Conservation (phyloP, 1,140 invertebrate species). For the Zaprionus inermis region DNA sequence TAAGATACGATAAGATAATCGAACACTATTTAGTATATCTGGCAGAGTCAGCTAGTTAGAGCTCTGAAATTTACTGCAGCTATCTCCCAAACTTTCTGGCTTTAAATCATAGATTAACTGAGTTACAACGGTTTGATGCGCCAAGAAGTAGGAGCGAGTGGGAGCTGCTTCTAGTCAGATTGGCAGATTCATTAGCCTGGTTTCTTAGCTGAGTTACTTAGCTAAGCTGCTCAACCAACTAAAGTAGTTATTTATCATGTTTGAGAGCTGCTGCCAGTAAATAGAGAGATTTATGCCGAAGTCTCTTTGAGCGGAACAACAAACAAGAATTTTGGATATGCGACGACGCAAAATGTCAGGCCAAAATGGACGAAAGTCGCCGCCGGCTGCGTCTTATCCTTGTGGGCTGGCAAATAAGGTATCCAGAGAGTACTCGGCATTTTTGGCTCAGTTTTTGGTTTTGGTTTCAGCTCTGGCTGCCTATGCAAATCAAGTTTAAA, state of each 20-base stretch:
- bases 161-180: neutral
- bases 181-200: constrained; percentile 27
- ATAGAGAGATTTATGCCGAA: constrained; percentile 1
- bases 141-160: neutral
- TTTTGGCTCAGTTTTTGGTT: constrained; percentile 1
- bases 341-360: neutral
- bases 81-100: neutral
- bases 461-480: constrained; percentile 9
- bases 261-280: neutral
- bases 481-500: constrained; percentile 68
- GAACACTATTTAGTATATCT: no score
- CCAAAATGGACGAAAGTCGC: neutral
- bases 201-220: constrained; percentile 21
- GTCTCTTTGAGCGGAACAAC: neutral
- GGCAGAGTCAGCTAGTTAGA: no score
- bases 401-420: no score
- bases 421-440: neutral
- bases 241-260: constrained; percentile 41
- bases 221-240: constrained; percentile 18
- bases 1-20: no score
- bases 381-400: neutral
- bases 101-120: neutral
- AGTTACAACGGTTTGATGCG: neutral
- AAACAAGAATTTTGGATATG: constrained; percentile 20
- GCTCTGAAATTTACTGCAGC: neutral